Evolutionary conservation across 2,888 invertebrate genomes (phyloP), one percentile per base, ranked within the genome.

Genomic region (Hermaeophaga mercurialis): DNA sequence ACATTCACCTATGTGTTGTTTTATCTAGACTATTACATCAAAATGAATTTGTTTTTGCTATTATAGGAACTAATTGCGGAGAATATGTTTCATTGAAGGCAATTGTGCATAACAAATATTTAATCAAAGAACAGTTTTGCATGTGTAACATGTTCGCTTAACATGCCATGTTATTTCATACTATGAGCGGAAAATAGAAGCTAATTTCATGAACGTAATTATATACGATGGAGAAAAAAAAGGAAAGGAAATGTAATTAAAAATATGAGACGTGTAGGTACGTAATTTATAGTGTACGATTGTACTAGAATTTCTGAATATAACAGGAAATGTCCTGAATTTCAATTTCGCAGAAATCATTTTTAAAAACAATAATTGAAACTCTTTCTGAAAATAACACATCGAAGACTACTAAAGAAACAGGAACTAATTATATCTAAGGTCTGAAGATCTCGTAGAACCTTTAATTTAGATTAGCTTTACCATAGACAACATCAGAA

Each of bases 41-140:
- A 31, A 41, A 41, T 12, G 5, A 43, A 50, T 43, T 34, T 26
- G 34, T 52, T 34, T 52, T 34, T 52, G 44, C 33, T 19, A 44
- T 52, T 43, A 52, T 34, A 43, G 34, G 8, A 34, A 43, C 43
- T 52, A 52, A 52, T 52, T 52, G 34, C 22, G 2, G 24, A 2
- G 43, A 44, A 39, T 26, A 28, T 44, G 43, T 52, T 52, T 34
- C 34, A 52, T 24, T 52, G 33, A 34, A 43, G 34, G 52, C 39
- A 19, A 55, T 48, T 48, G 46, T 48, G 48, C 26, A 48, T 55
- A 47, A 55, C 48, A 49, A 55, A 55, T 55, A 48, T 49, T 48
- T 43, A 55, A 41, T 49, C 48, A 41, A 55, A 48, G 41, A 55
- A 55, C 48, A 45, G 31, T 43, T 48, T 55, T 43, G 54, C 48